A percentile compares a stretch with the other conserved stretches of the same genome.
Conservation (phyloP, 2,113 vertebrate species). For the Anser brachyrhynchus region DNA sequence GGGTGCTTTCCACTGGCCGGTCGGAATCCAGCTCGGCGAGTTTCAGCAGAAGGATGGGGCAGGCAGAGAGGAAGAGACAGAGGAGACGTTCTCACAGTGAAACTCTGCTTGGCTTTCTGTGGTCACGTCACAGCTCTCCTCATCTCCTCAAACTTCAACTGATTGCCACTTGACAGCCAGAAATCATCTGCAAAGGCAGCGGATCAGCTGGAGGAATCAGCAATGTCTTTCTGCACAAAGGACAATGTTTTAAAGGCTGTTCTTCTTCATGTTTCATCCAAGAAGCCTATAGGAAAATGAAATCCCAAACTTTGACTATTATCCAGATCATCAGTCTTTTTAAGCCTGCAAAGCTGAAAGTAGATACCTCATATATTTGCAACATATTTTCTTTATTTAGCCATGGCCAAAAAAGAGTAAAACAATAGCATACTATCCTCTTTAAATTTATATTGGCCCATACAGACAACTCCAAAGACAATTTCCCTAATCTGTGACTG, state of each 20-base stretch:
- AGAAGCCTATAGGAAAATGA: slow-evolving; percentile 15
- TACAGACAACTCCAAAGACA: slow-evolving; percentile 7
- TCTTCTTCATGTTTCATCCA: slow-evolving; percentile 13
- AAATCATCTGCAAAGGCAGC: neutral
- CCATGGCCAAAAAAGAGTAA: slow-evolving; percentile 6
- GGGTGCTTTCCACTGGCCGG: neutral
- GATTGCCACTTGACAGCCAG: neutral
- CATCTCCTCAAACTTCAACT: neutral
- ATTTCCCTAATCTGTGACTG: slow-evolving; percentile 1
- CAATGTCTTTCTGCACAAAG: neutral
- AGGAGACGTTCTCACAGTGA: neutral
- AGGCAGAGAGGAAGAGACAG: neutral
- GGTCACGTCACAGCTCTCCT: neutral
- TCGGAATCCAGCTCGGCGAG: neutral
- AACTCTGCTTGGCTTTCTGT: neutral
- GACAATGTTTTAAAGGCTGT: neutral
- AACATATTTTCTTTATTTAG: slow-evolving; percentile 42
- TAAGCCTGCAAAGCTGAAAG: slow-evolving; percentile 36
- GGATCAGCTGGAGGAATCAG: neutral
- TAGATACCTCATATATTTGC: slow-evolving; percentile 17
- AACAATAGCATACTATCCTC: neutral
- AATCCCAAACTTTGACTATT: neutral
- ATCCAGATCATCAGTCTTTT: slow-evolving; percentile 4
- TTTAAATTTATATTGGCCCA: slow-evolving; percentile 42
- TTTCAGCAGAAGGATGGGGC: neutral